These are phyloP conservation scores for Lasius platythorax DNA, from an alignment of 2,888 invertebrate genomes.

Conservation along the genomic window DNA sequence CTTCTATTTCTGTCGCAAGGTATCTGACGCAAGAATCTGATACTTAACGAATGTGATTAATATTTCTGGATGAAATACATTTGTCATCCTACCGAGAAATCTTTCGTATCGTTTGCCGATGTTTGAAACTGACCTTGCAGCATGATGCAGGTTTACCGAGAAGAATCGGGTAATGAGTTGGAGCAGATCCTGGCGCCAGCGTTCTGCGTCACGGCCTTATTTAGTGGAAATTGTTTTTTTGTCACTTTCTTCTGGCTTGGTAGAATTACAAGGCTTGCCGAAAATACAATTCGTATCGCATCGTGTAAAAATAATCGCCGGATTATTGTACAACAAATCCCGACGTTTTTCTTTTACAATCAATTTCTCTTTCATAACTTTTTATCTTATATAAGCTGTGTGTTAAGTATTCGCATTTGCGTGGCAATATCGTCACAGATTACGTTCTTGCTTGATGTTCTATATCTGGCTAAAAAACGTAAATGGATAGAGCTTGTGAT, in stretches of 20 bases:
- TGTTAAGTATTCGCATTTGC: not conserved
- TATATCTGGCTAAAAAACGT: not conserved
- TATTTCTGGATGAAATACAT: slow-evolving; percentile 40
- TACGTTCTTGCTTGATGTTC: not conserved
- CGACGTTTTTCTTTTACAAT: slow-evolving; percentile 22
- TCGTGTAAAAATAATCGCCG: slow-evolving; percentile 17
- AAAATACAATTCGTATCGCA: slow-evolving; percentile 46
- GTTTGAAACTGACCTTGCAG: slow-evolving; percentile 59
- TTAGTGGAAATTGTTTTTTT: slow-evolving; percentile 75
- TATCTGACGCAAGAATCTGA: not conserved
- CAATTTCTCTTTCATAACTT: not conserved
- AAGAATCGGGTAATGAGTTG: slow-evolving; percentile 84
- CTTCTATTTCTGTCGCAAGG: not conserved
- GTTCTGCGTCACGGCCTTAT: slow-evolving; percentile 81
- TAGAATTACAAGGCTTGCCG: slow-evolving; percentile 59
- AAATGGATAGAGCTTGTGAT: not conserved
- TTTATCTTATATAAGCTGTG: not conserved
- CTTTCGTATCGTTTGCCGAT: slow-evolving; percentile 44
- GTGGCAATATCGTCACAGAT: not conserved
- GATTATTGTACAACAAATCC: slow-evolving; percentile 33
- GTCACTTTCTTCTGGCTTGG: slow-evolving; percentile 62
- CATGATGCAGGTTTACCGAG: slow-evolving; percentile 75
- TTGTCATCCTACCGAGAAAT: slow-evolving; percentile 42
- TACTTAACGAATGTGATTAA: slow-evolving; percentile 37
- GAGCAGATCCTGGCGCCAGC: slow-evolving; percentile 81